Percentiles rank a stretch among this genome's conserved stretches.
phyloP scores from a whole-genome alignment of 2,888 invertebrate genomes.

The Epinotia brunnichana region DNA sequence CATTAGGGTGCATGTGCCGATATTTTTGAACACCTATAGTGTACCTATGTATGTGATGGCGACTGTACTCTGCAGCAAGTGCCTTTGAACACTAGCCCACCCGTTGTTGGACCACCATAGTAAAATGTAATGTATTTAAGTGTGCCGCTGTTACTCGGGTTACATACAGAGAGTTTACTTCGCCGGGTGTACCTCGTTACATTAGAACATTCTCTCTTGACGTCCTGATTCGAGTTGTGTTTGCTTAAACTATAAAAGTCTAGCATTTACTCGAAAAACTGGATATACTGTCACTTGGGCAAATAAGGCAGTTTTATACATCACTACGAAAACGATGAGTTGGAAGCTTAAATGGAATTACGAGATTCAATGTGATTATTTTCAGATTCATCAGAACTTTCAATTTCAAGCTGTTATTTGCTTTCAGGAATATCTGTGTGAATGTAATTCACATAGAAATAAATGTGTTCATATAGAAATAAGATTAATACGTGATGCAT shows the following conservation, averaged over 20 bases:
- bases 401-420: background rate
- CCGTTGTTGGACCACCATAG: slow-evolving; percentile 6
- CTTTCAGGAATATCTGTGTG: background rate
- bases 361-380: background rate
- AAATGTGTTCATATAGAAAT: background rate
- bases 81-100: slow-evolving; percentile 10
- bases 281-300: background rate
- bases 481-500: background rate
- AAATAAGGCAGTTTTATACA: background rate
- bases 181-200: background rate
- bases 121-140: slow-evolving; percentile 12
- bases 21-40: too few relatives aligned
- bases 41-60: too few relatives aligned
- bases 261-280: background rate
- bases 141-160: slow-evolving; percentile 1
- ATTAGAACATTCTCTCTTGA: background rate
- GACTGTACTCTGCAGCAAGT: background rate
- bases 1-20: too few relatives aligned
- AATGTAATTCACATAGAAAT: too few relatives aligned
- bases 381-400: background rate
- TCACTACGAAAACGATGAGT: background rate
- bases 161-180: background rate
- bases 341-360: background rate
- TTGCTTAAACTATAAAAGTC: background rate
- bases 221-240: background rate